Conservation (phyloP, 2,888 invertebrate species). For the Agriopis aurantiaria region DNA sequence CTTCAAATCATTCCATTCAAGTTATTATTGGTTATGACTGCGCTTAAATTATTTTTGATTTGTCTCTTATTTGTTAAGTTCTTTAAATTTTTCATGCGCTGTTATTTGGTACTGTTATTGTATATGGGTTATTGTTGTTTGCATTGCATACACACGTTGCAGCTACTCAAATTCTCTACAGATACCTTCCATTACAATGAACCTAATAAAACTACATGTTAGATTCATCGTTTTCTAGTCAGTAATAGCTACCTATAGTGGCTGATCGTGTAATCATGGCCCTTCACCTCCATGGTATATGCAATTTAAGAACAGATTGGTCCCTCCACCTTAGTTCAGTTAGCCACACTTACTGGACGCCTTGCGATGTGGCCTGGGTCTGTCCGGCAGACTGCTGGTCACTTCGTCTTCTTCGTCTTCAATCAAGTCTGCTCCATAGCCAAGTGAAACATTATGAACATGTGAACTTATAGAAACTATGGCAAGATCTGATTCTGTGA, state of each 20-base stretch:
- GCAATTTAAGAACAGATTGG: slow-evolving; percentile 19
- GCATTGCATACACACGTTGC: slow-evolving; percentile 20
- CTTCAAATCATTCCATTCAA: slow-evolving; percentile 18
- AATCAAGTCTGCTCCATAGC: slow-evolving; percentile 82
- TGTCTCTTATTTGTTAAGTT: slow-evolving; percentile 18
- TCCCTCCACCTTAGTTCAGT: slow-evolving; percentile 42
- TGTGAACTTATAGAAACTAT: slow-evolving; percentile 55
- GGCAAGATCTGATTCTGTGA: slow-evolving; percentile 54
- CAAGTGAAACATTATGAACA: slow-evolving; percentile 56
- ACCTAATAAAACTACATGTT: slow-evolving; percentile 24
- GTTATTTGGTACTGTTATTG: slow-evolving; percentile 28
- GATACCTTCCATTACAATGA: slow-evolving; percentile 24
- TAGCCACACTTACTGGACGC: slow-evolving; percentile 85
- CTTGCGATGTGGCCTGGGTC: slow-evolving; percentile 80
- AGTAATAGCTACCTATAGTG: slow-evolving; percentile 35
- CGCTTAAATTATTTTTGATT: background rate
- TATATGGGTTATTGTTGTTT: slow-evolving; percentile 32
- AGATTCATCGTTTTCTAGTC: slow-evolving; percentile 23
- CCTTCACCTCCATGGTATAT: slow-evolving; percentile 43
- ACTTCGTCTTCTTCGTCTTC: slow-evolving; percentile 87
- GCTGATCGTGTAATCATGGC: slow-evolving; percentile 36
- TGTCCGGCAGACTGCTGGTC: slow-evolving; percentile 78
- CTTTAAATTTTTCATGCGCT: slow-evolving; percentile 33
- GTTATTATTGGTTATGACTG: slow-evolving; percentile 12
- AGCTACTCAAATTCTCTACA: slow-evolving; percentile 2